These are phyloP conservation scores for Cylas formicarius DNA, from an alignment of 1,140 invertebrate genomes.

Conservation along the genomic window DNA sequence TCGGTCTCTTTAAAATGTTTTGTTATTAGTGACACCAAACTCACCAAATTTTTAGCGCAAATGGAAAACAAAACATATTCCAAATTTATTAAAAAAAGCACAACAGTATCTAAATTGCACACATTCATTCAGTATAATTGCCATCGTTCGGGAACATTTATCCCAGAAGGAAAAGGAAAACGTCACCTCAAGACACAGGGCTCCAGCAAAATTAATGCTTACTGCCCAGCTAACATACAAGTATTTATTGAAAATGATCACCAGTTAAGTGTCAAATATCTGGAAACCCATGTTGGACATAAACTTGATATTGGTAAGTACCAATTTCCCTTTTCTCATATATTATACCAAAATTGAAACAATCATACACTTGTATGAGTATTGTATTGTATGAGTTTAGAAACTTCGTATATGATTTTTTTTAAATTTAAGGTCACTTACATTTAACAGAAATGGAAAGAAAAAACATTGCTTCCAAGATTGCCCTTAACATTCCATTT, in stretches of 20 bases:
- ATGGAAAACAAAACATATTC: slow-evolving; percentile 5
- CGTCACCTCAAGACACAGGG: slow-evolving; percentile 13
- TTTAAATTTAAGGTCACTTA: too few species aligned
- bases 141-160: slow-evolving; percentile 13
- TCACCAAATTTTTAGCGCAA: not conserved
- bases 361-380: too few species aligned
- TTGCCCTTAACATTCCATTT: slow-evolving; percentile 3
- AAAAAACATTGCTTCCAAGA: not conserved
- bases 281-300: slow-evolving; percentile 12
- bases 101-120: not conserved
- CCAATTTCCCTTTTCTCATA: too few species aligned
- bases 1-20: too few species aligned
- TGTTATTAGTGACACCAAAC: too few species aligned
- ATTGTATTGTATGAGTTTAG: too few species aligned
- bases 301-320: slow-evolving; percentile 1
- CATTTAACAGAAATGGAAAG: not conserved
- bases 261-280: slow-evolving; percentile 2
- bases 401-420: too few species aligned
- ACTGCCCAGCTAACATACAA: slow-evolving; percentile 14
- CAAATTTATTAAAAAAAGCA: slow-evolving; percentile 1
- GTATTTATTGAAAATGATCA: not conserved
- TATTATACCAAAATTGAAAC: too few species aligned
- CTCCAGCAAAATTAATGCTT: slow-evolving; percentile 14
- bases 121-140: not conserved
- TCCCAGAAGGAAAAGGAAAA: slow-evolving; percentile 10